phyloP scores from a whole-genome alignment of 2,797 vertebrate genomes.

The Melanogrammus aeglefinus region DNA sequence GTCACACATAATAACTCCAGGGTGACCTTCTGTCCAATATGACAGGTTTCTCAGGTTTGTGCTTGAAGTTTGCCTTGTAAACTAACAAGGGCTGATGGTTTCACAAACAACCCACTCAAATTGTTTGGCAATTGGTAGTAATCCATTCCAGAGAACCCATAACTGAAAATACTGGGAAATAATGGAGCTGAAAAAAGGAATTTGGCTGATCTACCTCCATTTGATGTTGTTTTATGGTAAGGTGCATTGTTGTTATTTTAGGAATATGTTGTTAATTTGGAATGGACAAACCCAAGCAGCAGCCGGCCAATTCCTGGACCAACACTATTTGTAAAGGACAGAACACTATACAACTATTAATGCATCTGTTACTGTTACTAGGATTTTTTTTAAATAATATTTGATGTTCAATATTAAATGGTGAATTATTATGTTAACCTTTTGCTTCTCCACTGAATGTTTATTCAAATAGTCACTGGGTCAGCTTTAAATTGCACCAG shows the following conservation, averaged over 20 bases:
- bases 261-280: neutral
- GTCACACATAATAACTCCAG: neutral
- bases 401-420: neutral
- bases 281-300: neutral
- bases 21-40: neutral
- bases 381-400: no score
- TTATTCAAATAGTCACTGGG: slow-evolving; percentile 26
- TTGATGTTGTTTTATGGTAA: slow-evolving; percentile 37
- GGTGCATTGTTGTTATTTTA: neutral
- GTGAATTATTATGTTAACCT: neutral
- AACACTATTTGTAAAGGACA: neutral
- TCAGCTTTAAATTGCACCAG: slow-evolving; percentile 52
- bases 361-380: neutral
- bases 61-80: neutral
- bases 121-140: neutral
- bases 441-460: neutral
- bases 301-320: neutral
- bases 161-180: neutral
- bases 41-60: neutral
- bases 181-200: slow-evolving; percentile 9
- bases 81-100: neutral
- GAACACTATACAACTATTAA: neutral
- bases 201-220: slow-evolving; percentile 15
- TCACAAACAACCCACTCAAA: neutral
- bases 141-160: neutral